Percentiles rank a stretch among this genome's conserved stretches.
Evolutionary conservation across 2,113 vertebrate species (phyloP).

Genomic region (Aegotheles bennettii): DNA sequence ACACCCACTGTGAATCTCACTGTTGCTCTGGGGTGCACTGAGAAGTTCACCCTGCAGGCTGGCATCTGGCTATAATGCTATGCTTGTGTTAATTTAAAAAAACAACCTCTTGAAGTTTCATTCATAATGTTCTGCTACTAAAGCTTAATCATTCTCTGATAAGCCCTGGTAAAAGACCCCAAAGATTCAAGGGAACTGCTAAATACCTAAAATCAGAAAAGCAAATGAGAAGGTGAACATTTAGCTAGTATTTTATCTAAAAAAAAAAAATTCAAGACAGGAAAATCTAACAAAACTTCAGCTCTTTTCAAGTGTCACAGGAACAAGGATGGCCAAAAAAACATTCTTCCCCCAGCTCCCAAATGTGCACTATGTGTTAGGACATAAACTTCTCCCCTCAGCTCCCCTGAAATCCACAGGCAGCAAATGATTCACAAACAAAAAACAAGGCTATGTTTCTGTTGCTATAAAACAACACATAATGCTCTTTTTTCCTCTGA

Average conservation of each 20-base stretch:
- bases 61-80: not conserved
- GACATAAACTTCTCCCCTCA: not conserved
- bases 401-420: not conserved
- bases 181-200: not conserved
- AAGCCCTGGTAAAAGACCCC: not conserved
- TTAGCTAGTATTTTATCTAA: not conserved
- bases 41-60: not conserved
- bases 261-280: not conserved
- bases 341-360: not conserved
- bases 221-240: not conserved
- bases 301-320: not conserved
- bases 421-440: slow-evolving; percentile 6
- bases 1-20: not conserved
- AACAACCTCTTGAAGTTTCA: not conserved
- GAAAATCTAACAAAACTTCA: not conserved
- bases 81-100: not conserved
- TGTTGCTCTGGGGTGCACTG: fast-evolving
- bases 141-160: not conserved
- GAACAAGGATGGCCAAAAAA: not conserved
- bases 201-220: not conserved
- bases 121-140: not conserved
- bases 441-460: not conserved
- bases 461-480: not conserved
- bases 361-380: fast-evolving
- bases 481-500: not conserved